Conservation (phyloP, 2,797 vertebrate species). For the Hippoglossus hippoglossus region DNA sequence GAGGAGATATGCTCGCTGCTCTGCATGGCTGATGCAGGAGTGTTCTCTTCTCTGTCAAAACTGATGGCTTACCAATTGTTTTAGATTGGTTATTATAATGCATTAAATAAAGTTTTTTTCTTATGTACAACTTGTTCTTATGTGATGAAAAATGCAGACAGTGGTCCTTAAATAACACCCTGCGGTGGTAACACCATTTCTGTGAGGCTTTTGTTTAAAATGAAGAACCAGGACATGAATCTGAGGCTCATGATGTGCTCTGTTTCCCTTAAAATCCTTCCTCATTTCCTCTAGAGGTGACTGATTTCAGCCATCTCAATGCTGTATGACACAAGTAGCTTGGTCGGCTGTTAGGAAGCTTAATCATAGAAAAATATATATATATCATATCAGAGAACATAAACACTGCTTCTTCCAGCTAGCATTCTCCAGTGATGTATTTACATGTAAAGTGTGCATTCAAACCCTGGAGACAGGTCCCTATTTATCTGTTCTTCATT, state of each 20-base stretch:
- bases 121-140: slow-evolving; percentile 4
- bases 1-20: slow-evolving; percentile 41
- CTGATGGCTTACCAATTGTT: slow-evolving; percentile 49
- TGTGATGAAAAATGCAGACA: slow-evolving; percentile 17
- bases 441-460: not conserved
- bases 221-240: not conserved
- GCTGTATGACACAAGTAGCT: not conserved
- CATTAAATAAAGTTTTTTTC: slow-evolving; percentile 16
- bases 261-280: slow-evolving; percentile 16
- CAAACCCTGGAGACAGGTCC: not conserved
- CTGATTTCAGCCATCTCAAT: slow-evolving; percentile 1
- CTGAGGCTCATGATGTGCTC: not conserved
- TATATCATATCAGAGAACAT: not conserved
- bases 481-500: too few relatives aligned
- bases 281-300: not conserved
- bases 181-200: slow-evolving; percentile 4
- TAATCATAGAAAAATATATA: not conserved
- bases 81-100: slow-evolving; percentile 42
- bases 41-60: slow-evolving; percentile 36
- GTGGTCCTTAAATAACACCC: slow-evolving; percentile 10
- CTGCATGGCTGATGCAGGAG: slow-evolving; percentile 59
- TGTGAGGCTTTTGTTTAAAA: not conserved
- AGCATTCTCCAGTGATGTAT: not conserved
- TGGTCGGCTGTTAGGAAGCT: not conserved
- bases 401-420: not conserved